Evolutionary conservation across 53 echinoderm and acorn worm species (phyloP).

Genomic region (Temnopleurus reevesii): DNA sequence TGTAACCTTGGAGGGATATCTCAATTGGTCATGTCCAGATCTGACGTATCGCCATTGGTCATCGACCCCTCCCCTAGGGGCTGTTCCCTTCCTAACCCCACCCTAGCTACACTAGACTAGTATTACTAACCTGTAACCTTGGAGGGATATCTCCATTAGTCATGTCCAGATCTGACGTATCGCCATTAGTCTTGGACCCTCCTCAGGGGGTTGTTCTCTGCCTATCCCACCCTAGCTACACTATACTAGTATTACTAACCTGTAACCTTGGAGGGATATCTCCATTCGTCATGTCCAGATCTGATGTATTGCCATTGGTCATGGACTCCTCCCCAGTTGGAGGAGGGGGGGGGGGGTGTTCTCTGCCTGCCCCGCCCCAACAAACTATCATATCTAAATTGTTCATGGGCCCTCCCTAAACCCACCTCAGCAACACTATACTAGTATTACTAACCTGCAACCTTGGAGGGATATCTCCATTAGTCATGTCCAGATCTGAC

Average conservation of each 20-base stretch:
- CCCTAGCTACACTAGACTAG: too few relatives aligned
- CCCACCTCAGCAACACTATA: too few relatives aligned
- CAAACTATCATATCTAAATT: too few relatives aligned
- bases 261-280: slow-evolving; percentile 75
- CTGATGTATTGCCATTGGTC: slow-evolving; percentile 63
- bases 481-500: slow-evolving; percentile 30
- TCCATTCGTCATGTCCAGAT: slow-evolving; percentile 44
- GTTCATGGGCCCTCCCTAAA: too few relatives aligned
- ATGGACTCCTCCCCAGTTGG: slow-evolving; percentile 67
- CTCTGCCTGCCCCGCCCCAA: slow-evolving; percentile 74
- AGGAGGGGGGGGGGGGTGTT: slow-evolving; percentile 69
- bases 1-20: too few relatives aligned
- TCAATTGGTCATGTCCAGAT: too few relatives aligned
- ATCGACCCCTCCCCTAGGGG: too few relatives aligned
- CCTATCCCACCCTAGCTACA: slow-evolving; percentile 78
- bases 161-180: slow-evolving; percentile 27
- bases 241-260: slow-evolving; percentile 58
- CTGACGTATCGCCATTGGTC: too few relatives aligned
- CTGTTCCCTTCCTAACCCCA: too few relatives aligned
- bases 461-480: slow-evolving; percentile 69
- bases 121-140: slow-evolving; percentile 68
- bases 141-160: slow-evolving; percentile 67
- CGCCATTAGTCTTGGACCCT: slow-evolving; percentile 70
- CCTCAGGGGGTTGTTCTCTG: slow-evolving; percentile 72
- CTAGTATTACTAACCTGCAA: slow-evolving; percentile 68